Conservation (phyloP, 2,888 invertebrate genomes). For the Clitarchus hookeri region DNA sequence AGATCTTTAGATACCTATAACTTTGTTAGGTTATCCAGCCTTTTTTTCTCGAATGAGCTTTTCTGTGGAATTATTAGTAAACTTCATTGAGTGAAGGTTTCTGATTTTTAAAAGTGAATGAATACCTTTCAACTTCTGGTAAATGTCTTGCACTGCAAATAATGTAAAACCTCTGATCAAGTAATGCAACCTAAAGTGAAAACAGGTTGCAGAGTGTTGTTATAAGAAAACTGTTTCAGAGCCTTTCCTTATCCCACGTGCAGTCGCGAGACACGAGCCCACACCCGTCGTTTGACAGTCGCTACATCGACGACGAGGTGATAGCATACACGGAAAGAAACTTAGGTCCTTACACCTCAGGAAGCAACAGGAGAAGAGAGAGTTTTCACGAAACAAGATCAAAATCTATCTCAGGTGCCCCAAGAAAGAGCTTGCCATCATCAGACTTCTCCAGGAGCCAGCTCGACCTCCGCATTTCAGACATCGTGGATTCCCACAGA, state of each 20-base stretch:
- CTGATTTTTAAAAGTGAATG: no score
- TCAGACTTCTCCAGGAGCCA: conserved; percentile 33
- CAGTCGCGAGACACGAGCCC: conserved; percentile 57
- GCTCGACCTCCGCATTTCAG: conserved; percentile 25
- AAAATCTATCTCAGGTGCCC: conserved; percentile 26
- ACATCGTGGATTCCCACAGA: conserved; percentile 36
- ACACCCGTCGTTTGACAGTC: conserved; percentile 52
- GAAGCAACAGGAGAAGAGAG: neutral
- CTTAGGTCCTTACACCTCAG: conserved; percentile 28
- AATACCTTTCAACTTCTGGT: no score
- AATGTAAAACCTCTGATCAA: no score
- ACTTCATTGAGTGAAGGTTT: no score
- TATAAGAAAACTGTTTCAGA: conserved; percentile 52
- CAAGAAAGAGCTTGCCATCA: conserved; percentile 25
- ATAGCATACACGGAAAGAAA: conserved; percentile 31
- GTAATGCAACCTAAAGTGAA: no score
- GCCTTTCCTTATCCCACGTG: conserved; percentile 58
- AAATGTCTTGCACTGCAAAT: no score
- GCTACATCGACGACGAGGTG: conserved; percentile 49
- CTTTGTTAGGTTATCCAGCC: no score
- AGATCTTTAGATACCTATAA: no score
- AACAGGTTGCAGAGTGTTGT: no score
- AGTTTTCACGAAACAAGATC: conserved; percentile 33
- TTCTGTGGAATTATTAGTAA: no score
- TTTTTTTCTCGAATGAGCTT: no score